Conservation (phyloP, 2,113 vertebrate species). For the Scolopax mira region DNA sequence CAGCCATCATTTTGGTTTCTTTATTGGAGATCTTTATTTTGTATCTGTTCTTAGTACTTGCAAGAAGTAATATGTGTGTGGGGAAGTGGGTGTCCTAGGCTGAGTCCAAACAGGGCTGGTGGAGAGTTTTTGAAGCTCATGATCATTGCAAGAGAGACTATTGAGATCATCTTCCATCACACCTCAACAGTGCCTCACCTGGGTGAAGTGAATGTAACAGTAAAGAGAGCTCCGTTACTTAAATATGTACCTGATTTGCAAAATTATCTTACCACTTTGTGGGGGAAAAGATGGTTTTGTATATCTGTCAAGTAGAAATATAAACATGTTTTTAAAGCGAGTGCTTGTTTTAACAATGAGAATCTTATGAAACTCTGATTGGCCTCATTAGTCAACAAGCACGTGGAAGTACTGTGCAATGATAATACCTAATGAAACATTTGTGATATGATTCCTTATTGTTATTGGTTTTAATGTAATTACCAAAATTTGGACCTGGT, state of each 20-base stretch:
- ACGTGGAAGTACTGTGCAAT: background rate
- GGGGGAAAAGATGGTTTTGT: background rate
- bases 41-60: background rate
- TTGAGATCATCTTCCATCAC: background rate
- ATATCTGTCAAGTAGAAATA: background rate
- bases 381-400: background rate
- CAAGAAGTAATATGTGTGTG: background rate
- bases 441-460: background rate
- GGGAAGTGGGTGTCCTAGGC: background rate
- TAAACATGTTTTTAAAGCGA: background rate
- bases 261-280: background rate
- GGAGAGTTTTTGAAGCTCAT: background rate
- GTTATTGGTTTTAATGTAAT: background rate
- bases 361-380: background rate
- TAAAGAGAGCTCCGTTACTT: background rate
- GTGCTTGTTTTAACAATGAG: background rate
- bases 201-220: rapidly evolving
- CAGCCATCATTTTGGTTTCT: background rate
- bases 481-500: background rate
- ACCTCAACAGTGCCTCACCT: background rate
- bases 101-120: background rate
- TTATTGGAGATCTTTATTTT: background rate
- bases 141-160: background rate
- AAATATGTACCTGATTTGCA: background rate
- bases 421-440: background rate